Base-by-base conservation (phyloP, 2,888 invertebrate species). In the Polietes domitor region DNA sequence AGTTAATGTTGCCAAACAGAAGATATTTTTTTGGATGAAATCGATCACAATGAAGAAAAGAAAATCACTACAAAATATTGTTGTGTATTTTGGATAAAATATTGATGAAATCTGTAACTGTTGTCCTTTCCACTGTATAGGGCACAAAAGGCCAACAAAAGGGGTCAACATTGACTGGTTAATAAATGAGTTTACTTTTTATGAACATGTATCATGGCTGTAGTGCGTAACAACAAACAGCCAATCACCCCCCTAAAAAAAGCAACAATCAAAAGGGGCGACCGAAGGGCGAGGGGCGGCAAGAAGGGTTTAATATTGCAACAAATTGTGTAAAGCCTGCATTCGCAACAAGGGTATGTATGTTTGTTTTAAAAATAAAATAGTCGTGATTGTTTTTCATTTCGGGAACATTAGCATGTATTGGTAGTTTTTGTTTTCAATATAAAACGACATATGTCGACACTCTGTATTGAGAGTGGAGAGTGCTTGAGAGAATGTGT, bases 1-100 rank as follows among this genome's bases (percentile, higher is more conserved):
- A 61, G 61, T 61, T 61, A 61, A 61, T 61, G 61, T 61, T 61
- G 61, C 61, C 61, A 61, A 61, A 61, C 61, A 61, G n/a, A 24
- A 17, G 32, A 65, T 37, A 65, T 37, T 65, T 61, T 61, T 65
- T 10, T 37, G 17, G 12, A 65, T 41, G 65, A 41, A 65, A 65
- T 41, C 65, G 19, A 65, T 65, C 65, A 65, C 21, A 65, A 63
- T 32, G 65, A 9, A 47, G 47, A 17, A 28, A 9, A 47, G 47
- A 17, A 28, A 37, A 65, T 17, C 41, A 37, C 32, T 41, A 65
- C 19, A 37, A 28, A 9, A 65, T 65, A 65, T 28, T 28, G 15
- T 2, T 32, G 32, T 32, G 32, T 32, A 1, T 9, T 65, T 41
- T 41, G 9, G 17, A 65, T 65, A 19, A 65, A 65, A 65, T 41